phyloP scores from a whole-genome alignment of 2,888 invertebrate genomes.

The Malacosoma neustria region DNA sequence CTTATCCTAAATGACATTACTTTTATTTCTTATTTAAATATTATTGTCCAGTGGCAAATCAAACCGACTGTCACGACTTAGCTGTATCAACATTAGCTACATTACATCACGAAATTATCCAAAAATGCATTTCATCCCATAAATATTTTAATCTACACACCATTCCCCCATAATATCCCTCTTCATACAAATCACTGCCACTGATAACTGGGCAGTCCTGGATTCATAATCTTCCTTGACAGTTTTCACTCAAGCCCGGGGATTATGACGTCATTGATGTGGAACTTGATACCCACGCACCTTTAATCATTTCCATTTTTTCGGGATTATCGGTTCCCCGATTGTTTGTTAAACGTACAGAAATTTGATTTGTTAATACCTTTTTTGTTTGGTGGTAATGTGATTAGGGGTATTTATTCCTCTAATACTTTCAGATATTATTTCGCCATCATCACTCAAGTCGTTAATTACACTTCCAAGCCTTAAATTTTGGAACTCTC shows the following conservation, averaged over 20 bases:
- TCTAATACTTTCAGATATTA: no score
- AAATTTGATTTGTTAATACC: conserved; percentile 2
- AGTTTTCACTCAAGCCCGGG: conserved; percentile 40
- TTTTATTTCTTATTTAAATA: no score
- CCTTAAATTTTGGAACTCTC: no score
- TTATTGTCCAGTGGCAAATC: no score
- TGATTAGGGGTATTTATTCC: background rate
- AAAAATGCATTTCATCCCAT: no score
- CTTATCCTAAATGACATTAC: no score
- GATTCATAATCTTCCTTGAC: conserved; percentile 37
- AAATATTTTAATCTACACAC: background rate
- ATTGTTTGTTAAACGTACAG: conserved; percentile 1
- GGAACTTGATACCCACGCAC: conserved; percentile 42
- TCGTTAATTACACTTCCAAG: no score
- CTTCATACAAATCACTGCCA: background rate
- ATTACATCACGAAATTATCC: no score
- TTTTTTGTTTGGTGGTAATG: background rate
- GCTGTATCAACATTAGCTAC: no score
- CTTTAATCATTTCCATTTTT: conserved; percentile 38
- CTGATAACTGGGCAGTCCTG: background rate
- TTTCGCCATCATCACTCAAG: no score
- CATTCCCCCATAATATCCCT: background rate
- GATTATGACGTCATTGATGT: conserved; percentile 51
- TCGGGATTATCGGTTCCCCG: conserved; percentile 18
- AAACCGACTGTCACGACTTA: no score